Evolutionary conservation across 2,888 invertebrate genomes (phyloP), one percentile per base, ranked within the genome.

Genomic region (Pecten maximus): DNA sequence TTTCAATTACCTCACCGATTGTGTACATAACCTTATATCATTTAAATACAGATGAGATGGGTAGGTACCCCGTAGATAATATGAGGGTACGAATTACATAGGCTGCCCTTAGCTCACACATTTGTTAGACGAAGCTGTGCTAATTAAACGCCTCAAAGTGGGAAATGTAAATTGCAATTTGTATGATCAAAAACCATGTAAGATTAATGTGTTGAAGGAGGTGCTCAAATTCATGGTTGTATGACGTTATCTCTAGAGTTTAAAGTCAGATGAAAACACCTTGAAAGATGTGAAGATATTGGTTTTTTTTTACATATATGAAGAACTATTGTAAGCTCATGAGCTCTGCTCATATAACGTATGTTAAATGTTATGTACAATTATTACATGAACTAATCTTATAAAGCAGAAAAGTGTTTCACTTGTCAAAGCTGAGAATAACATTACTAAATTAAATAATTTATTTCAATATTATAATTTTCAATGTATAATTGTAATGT

Each of bases 91-190:
- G 74, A 2, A 35, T 74, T 74, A 74, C 74, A 74, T 23, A 74
- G 74, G 35, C 28, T 74, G 74, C 35, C 74, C 74, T 74, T 0
- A 74, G 35, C 74, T 74, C 35, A 74, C 74, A 28, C 28, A 74
- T 74, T 74, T 35, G 74, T 28, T 74, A 74, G 74, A 15, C 12
- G 74, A 74, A 12, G 74, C 10, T 74, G 74, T 35, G 74, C 74
- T 74, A 35, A 74, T 74, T 74, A 74, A 74, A 74, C 74, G 35
- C 74, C 74, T 74, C 12, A 28, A 28, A 74, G 74, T 74, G 74
- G 6, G 74, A 74, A 74, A 74, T 74, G 35, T 74, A 74, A 74
- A 74, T 74, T 74, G 74, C 74, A 74, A 74, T 74, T 74, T 74
- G 74, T 28, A 35, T 74, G 74, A 74, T 74, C 74, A 74, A 74